A percentile compares a stretch with the other conserved stretches of the same genome.
Evolutionary conservation across 2,888 invertebrate species (phyloP).

Genomic region (Lasioglossum oenotherae): DNA sequence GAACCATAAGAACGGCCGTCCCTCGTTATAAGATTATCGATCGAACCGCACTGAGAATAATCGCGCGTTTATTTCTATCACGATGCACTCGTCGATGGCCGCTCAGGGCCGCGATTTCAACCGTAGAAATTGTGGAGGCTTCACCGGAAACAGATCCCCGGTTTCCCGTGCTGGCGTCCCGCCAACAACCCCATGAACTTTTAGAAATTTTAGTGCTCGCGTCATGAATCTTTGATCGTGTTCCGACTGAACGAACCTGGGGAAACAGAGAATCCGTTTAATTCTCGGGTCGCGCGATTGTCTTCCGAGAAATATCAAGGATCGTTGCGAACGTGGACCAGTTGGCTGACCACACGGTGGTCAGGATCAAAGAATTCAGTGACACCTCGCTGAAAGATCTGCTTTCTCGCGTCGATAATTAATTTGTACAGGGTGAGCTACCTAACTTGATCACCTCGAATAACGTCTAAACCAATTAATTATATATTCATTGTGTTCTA

Average conservation of each 20-base stretch:
- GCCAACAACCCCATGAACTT: slow-evolving; percentile 10
- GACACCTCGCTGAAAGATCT: neutral
- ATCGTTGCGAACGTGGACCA: neutral
- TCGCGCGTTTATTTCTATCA: slow-evolving; percentile 10
- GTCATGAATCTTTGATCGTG: slow-evolving; percentile 13
- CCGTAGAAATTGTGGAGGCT: neutral
- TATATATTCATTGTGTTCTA: too few relatives aligned
- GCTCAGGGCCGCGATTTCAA: neutral
- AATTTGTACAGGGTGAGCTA: too few relatives aligned
- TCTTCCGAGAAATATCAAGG: slow-evolving; percentile 4
- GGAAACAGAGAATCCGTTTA: slow-evolving; percentile 7
- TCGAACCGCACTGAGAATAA: neutral
- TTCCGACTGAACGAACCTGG: neutral
- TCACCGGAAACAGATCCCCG: slow-evolving; percentile 5
- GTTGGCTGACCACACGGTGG: neutral
- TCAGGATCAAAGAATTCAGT: neutral
- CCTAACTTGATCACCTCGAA: too few relatives aligned
- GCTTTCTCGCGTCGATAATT: neutral
- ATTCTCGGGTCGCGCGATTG: neutral
- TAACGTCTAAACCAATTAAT: too few relatives aligned
- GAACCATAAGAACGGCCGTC: neutral
- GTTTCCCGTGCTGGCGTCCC: neutral
- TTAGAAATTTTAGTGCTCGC: slow-evolving; percentile 14
- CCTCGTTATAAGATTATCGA: slow-evolving; percentile 4
- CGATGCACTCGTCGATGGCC: neutral